phyloP scores from a whole-genome alignment of 2,888 invertebrate genomes.

The Chelonus formosanus region DNA sequence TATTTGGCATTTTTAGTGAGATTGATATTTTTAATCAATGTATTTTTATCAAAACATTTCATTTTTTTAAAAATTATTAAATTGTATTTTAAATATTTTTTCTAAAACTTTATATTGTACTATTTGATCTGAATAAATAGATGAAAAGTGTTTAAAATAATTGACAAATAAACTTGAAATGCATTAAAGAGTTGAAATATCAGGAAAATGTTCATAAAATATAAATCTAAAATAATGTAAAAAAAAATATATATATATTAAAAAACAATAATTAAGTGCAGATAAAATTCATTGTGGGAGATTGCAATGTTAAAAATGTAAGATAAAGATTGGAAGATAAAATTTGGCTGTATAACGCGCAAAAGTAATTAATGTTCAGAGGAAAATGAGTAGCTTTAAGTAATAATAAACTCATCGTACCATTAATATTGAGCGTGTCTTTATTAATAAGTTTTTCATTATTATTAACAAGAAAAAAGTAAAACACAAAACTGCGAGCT shows the following conservation, averaged over 20 bases:
- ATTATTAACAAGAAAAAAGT: constrained; percentile 2
- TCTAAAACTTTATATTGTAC: no score
- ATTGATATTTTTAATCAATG: no score
- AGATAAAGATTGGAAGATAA: constrained; percentile 16
- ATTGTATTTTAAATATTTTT: no score
- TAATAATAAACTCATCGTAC: background rate
- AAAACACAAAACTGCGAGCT: constrained; percentile 17
- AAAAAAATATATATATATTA: constrained; percentile 15
- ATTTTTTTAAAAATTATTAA: no score
- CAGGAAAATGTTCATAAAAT: no score
- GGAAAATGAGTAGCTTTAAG: background rate
- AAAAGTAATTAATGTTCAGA: constrained; percentile 13
- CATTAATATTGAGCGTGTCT: constrained; percentile 3
- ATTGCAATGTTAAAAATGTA: constrained; percentile 45
- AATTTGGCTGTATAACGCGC: constrained; percentile 21
- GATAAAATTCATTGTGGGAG: constrained; percentile 30
- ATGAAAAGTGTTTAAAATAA: no score
- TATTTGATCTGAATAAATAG: no score
- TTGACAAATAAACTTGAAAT: no score
- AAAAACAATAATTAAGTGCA: constrained; percentile 1
- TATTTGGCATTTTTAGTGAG: no score
- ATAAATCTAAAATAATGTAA: background rate
- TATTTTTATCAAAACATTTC: no score
- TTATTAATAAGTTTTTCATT: background rate
- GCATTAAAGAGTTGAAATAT: no score